These are phyloP conservation scores for Coremacera marginata DNA, from an alignment of 2,888 invertebrate species.

Conservation along the genomic window DNA sequence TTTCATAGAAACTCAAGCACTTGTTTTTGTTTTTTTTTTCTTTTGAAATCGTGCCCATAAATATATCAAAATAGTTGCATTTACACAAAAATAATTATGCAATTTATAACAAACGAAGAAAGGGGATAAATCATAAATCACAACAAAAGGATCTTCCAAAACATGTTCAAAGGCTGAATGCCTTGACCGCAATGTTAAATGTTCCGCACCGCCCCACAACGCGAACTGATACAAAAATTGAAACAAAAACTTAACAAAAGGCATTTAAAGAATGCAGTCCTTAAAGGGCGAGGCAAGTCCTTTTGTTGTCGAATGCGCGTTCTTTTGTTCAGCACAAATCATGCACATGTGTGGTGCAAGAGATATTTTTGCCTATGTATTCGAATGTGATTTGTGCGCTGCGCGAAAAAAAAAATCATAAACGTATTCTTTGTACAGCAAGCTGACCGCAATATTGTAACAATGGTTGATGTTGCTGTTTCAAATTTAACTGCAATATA, in stretches of 20 bases:
- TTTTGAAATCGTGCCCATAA: too few species aligned
- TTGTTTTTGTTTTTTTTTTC: too few species aligned
- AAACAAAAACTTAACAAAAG: not conserved
- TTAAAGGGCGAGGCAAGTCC: not conserved
- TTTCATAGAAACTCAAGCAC: too few species aligned
- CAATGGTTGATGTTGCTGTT: not conserved
- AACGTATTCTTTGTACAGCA: conserved; percentile 8
- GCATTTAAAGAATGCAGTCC: not conserved
- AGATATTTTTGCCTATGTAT: too few species aligned
- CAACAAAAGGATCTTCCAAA: not conserved
- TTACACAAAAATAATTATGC: too few species aligned
- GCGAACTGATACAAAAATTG: not conserved
- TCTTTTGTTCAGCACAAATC: conserved; percentile 1
- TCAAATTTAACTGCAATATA: too few species aligned
- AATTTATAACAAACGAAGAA: not conserved
- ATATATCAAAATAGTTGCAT: too few species aligned
- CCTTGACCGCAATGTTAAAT: not conserved
- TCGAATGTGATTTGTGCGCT: not conserved
- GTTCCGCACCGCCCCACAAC: not conserved
- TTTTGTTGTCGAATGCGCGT: not conserved
- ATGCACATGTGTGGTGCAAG: not conserved
- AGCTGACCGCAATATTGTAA: conserved; percentile 43
- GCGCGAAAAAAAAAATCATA: not conserved
- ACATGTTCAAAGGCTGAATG: not conserved
- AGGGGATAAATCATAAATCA: not conserved